Base-by-base conservation (phyloP, 2,113 vertebrate species). In the Dicerorhinus sumatrensis region DNA sequence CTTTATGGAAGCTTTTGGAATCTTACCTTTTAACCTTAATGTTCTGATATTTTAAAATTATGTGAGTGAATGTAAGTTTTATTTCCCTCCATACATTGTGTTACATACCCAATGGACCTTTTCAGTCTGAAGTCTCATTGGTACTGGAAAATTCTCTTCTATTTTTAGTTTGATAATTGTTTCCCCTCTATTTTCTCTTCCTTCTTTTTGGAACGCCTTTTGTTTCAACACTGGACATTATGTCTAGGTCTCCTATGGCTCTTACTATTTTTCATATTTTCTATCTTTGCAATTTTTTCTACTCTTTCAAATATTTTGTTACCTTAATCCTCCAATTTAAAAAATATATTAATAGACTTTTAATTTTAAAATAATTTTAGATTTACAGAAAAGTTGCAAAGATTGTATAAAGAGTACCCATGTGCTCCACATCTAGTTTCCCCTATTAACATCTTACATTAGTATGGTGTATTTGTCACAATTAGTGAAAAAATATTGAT, bases 311-410 rank as follows among this genome's bases (percentile, higher is more conserved):
- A 54, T 70, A 73, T 70, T 88, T 83, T 88, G 70, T 63, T 90
- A 63, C 8, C 51, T 54, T 80, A 25, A 42, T 29, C 27, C 92
- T 92, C 17, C 23, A 77, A 83, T 36, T 79, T 83, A 60, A 75
- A 76, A 70, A 69, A 48, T 73, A 31, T 42, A 85, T 77, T 70
- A 82, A 70, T 46, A 63, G 42, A 54, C 10, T 69, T 92, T 54
- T 36, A 75, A 91, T 77, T 93, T 90, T 63, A 39, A 84, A 86
- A 73, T 90, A 72, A 63, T 69, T 92, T 92, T 77, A 95, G n/a
- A 73, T 58, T 79, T 80, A 89, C 25, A 56, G 46, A 84, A 77
- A 92, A 89, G 72, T 54, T 95, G 11, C 39, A 69, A 79, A 79
- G 17, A 48, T 58, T 20, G 18, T 89, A 63, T 79, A n/a, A n/a